Percentiles rank a stretch among this genome's conserved stretches.
phyloP scores from a whole-genome alignment of 2,113 vertebrate species.

The Ochotona princeps region DNA sequence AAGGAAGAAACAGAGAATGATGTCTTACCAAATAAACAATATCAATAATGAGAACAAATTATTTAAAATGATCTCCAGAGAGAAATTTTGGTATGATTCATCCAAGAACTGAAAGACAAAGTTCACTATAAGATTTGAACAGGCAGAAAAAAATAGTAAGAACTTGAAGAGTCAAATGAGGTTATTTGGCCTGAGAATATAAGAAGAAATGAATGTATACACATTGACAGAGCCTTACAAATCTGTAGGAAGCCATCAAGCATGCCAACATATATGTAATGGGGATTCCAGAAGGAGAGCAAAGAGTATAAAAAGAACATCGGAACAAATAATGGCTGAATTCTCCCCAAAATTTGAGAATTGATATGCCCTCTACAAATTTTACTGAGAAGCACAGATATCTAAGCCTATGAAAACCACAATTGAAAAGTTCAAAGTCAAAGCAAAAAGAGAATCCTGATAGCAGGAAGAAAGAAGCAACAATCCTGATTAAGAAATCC shows the following conservation, averaged over 20 bases:
- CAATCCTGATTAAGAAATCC: neutral
- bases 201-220: neutral
- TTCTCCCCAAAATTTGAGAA: neutral
- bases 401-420: neutral
- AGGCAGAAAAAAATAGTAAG: neutral
- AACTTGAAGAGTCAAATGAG: neutral
- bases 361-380: neutral
- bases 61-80: neutral
- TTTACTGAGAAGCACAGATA: neutral
- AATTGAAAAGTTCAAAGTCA: neutral
- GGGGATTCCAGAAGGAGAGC: neutral
- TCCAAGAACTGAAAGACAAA: conserved; percentile 1
- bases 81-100: neutral
- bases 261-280: neutral
- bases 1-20: neutral
- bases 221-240: neutral
- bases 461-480: neutral
- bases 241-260: neutral
- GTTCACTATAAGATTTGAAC: neutral
- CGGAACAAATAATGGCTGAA: neutral
- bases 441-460: neutral
- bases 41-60: neutral
- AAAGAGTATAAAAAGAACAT: neutral
- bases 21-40: neutral
- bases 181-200: neutral